These are phyloP conservation scores for Mus musculus DNA, from an alignment of 2,113 vertebrate genomes.

Conservation along the genomic window GRCm39 chr2:82391001-82391500, in stretches of 20 bases:
- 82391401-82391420: background rate
- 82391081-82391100: background rate
- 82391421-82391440: too few species aligned
- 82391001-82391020: background rate
- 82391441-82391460: too few species aligned
- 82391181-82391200: background rate
- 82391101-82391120: background rate
- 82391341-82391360: background rate
- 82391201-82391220: background rate
- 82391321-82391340: background rate
- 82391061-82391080: background rate
- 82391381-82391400: background rate
- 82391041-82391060: background rate
- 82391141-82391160: background rate
- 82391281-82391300: background rate
- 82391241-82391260: background rate
- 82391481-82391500: background rate
- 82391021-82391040: background rate
- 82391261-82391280: background rate
- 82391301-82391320: background rate
- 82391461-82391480: background rate
- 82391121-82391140: background rate
- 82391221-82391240: background rate
- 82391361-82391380: background rate
- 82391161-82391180: background rate